Base-by-base conservation (phyloP, 1,140 invertebrate genomes). In the Rhopalosiphum maidis region DNA sequence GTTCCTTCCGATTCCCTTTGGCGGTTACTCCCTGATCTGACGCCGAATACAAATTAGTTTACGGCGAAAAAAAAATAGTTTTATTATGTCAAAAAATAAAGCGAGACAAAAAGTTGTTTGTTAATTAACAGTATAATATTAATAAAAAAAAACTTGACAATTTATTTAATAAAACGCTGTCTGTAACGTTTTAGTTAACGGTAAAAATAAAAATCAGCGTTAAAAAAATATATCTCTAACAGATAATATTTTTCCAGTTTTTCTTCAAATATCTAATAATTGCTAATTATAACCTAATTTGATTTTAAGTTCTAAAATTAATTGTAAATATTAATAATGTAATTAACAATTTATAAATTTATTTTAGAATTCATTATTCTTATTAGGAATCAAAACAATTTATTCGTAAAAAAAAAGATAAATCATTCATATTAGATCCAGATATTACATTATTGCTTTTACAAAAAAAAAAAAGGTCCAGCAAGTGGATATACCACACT, bases 51-150 rank as follows among this genome's bases (percentile, higher is more conserved):
- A 86, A 86, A 86, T 86, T 86, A 43, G 83, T 25, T 43, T 25
- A 86, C 83, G 41, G 41, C 1, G 83, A 18, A 23, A 35, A 83
- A 85, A 25, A 37, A 25, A 43, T 46, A 41, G 11, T 30, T 86
- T 86, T 86, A 86, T 46, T 86, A 46, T 25, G 41, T 86, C 3
- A 3, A n/a, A 6, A 77, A 6, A 77, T n/a, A 77, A 77, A 68
- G 30, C n/a, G 60, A n/a, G 60, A 77, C 60, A 77, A 46, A 86
- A 86, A 86, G 25, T 86, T 86, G 60, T 86, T 43, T 41, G 41
- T 86, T 86, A 86, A 86, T 86, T 86, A 86, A 46, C 83, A 86
- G 41, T 41, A n/a, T 77, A 77, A n/a, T 77, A 77, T 77, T 77
- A 77, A 77, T 77, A n/a, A 77, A 77, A 46, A 37, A 46, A n/a